Evolutionary conservation across 37 sponge, comb jelly and placozoan species (phyloP).

Genomic region (Amphimedon queenslandica): DNA sequence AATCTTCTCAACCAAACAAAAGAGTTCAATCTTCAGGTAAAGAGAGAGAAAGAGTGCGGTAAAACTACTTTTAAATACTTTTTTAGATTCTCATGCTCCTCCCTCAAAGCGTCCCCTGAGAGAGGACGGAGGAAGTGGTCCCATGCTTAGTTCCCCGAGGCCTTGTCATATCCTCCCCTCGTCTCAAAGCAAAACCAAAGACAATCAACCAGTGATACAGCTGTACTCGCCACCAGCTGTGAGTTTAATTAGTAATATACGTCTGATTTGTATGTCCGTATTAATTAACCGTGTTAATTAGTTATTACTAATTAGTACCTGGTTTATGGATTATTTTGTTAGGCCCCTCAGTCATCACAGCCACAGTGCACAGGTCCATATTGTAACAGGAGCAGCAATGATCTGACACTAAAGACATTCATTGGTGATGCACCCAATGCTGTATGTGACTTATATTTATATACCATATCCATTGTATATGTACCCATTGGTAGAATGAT

Average conservation of each 20-base stretch:
- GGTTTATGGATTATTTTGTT: too few species aligned
- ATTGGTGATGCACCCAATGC: constrained; percentile 83
- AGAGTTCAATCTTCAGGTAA: background rate
- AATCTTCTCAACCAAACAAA: too few species aligned
- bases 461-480: background rate
- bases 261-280: background rate
- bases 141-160: constrained; percentile 27
- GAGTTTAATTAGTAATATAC: background rate
- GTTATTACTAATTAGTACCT: too few species aligned
- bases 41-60: too few species aligned
- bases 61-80: too few species aligned
- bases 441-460: constrained; percentile 23
- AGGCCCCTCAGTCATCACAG: constrained; percentile 22
- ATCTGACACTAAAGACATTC: constrained; percentile 48
- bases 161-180: constrained; percentile 11
- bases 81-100: too few species aligned
- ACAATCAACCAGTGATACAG: constrained; percentile 16
- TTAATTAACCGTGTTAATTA: too few species aligned
- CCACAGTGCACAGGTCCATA: constrained; percentile 48
- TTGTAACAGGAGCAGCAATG: constrained; percentile 63
- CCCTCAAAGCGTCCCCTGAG: too few species aligned
- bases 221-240: constrained; percentile 58
- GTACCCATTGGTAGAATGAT: constrained; percentile 52
- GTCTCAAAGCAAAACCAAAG: background rate
- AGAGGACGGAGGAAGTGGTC: too few species aligned